Conservation (phyloP, 2,888 invertebrate genomes). For the Calameuta filiformis region DNA sequence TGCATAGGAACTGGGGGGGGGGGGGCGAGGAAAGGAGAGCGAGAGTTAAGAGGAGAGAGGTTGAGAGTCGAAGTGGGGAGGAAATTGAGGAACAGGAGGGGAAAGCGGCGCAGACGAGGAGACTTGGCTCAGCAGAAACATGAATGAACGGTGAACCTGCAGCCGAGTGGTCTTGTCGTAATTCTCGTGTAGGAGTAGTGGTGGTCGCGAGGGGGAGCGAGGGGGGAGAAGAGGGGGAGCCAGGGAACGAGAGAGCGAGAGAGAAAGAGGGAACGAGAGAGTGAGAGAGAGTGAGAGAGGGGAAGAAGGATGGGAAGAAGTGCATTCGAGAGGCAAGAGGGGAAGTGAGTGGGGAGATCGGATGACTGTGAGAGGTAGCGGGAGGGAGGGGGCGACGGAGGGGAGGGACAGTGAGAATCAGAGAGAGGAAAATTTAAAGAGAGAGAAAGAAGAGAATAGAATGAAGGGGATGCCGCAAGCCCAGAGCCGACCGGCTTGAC, state of each 20-base stretch:
- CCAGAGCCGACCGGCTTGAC: conserved; percentile 58
- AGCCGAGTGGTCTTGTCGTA: conserved; percentile 21
- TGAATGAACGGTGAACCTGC: conserved; percentile 55
- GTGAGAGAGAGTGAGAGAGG: conserved; percentile 13
- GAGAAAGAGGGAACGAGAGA: conserved; percentile 11
- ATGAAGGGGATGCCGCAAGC: conserved; percentile 27
- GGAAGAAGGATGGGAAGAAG: conserved; percentile 18
- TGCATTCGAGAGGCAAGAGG: conserved; percentile 17
- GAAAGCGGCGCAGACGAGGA: conserved; percentile 19
- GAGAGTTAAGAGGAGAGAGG: not conserved
- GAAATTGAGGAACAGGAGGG: conserved; percentile 6
- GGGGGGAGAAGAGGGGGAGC: conserved; percentile 15
- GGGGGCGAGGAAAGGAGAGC: conserved; percentile 4
- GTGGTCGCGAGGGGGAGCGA: conserved; percentile 17
- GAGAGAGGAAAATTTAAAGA: conserved; percentile 22
- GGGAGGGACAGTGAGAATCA: conserved; percentile 15
- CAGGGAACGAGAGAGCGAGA: conserved; percentile 21
- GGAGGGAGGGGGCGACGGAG: not conserved
- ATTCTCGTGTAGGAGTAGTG: conserved; percentile 11
- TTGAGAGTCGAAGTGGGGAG: too few species aligned
- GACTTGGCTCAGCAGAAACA: conserved; percentile 41
- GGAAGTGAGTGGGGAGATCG: not conserved
- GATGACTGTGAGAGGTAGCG: not conserved
- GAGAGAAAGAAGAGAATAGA: conserved; percentile 22
- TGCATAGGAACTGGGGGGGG: not conserved